These are phyloP conservation scores for Busseola fusca DNA, from an alignment of 2,888 invertebrate species.

Conservation along the genomic window DNA sequence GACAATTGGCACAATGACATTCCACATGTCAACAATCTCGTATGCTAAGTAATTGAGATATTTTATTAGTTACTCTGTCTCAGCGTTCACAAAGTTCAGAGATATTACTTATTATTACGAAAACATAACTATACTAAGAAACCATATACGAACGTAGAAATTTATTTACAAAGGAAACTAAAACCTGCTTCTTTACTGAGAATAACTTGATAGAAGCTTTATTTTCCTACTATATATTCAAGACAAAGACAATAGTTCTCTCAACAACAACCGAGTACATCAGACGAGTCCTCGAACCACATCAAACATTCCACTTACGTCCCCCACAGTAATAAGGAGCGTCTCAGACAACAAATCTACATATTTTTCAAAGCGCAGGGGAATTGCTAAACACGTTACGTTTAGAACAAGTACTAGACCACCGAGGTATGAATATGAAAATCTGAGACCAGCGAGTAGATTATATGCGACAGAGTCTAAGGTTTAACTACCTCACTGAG, in stretches of 20 bases:
- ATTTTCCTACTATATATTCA: slow-evolving; percentile 12
- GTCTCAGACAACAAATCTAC: slow-evolving; percentile 60
- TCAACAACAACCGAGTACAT: slow-evolving; percentile 21
- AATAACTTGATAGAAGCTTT: neutral
- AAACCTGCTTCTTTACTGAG: neutral
- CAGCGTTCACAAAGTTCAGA: too few species aligned
- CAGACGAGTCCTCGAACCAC: slow-evolving; percentile 15
- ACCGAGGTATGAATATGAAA: slow-evolving; percentile 68
- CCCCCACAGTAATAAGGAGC: slow-evolving; percentile 34
- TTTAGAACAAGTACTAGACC: slow-evolving; percentile 58
- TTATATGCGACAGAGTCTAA: slow-evolving; percentile 17
- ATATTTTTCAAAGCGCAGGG: slow-evolving; percentile 67
- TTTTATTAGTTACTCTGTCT: too few species aligned
- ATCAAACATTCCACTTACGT: slow-evolving; percentile 49
- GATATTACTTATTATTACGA: neutral
- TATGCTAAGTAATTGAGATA: too few species aligned
- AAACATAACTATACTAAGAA: neutral
- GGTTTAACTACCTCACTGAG: neutral
- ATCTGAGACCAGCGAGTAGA: slow-evolving; percentile 20
- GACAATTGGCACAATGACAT: too few species aligned
- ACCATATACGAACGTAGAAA: neutral
- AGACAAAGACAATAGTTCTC: slow-evolving; percentile 38
- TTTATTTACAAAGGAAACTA: slow-evolving; percentile 5
- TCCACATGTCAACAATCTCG: too few species aligned
- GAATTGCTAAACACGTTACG: slow-evolving; percentile 71